A percentile compares a stretch with the other conserved stretches of the same genome.
These are phyloP conservation scores for Sepioteuthis lessoniana DNA, from an alignment of 2,888 invertebrate genomes.

Conservation along the genomic window DNA sequence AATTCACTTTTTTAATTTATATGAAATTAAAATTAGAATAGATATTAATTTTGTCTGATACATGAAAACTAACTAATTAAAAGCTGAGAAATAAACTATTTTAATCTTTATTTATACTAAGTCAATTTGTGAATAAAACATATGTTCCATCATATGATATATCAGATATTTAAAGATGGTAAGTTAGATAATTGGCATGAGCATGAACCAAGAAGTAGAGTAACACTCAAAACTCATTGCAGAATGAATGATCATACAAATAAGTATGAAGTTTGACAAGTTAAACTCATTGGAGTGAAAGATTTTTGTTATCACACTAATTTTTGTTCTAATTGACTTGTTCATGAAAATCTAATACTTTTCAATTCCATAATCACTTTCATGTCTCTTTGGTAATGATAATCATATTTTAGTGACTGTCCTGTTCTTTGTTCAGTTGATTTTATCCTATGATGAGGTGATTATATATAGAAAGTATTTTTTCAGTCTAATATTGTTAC, in stretches of 20 bases:
- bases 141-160: background rate
- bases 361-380: background rate
- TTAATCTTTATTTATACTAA: background rate
- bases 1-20: background rate
- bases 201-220: background rate
- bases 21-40: background rate
- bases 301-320: background rate
- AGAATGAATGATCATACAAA: background rate
- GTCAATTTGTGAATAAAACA: background rate
- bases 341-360: background rate
- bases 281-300: background rate
- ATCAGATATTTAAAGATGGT: too few species aligned
- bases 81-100: background rate
- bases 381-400: background rate
- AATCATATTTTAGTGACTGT: background rate
- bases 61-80: background rate
- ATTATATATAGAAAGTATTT: background rate
- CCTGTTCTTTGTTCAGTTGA: constrained; percentile 33
- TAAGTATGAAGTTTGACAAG: background rate
- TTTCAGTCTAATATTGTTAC: background rate
- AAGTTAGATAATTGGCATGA: background rate
- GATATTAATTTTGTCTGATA: background rate
- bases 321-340: background rate
- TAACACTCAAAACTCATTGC: background rate
- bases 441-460: background rate